Evolutionary conservation across 2,888 invertebrate genomes (phyloP).

Genomic region (Drosophila anomalata): DNA sequence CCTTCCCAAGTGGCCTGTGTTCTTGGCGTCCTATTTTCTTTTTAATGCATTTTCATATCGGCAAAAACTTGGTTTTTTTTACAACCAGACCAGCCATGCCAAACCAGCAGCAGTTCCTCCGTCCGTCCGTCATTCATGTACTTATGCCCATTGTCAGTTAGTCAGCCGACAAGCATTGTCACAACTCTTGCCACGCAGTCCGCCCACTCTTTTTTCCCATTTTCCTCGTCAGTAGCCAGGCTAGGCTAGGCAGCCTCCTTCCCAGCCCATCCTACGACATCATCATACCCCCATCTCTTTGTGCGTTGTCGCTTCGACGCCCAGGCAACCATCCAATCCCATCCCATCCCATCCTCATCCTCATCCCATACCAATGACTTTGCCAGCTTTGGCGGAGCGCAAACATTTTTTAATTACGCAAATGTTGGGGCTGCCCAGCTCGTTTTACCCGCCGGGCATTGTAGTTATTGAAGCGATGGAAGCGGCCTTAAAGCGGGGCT

Average conservation of each 20-base stretch:
- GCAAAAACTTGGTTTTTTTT: slow-evolving; percentile 66
- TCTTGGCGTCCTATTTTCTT: slow-evolving; percentile 18
- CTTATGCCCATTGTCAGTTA: slow-evolving; percentile 72
- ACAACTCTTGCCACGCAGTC: slow-evolving; percentile 74
- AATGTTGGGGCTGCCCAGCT: slow-evolving; percentile 71
- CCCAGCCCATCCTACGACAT: slow-evolving; percentile 4
- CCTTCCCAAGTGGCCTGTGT: slow-evolving; percentile 36
- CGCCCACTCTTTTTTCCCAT: slow-evolving; percentile 33
- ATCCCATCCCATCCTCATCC: slow-evolving; percentile 33
- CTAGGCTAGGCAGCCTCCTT: slow-evolving; percentile 15
- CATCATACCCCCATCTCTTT: slow-evolving; percentile 37
- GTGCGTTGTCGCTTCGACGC: slow-evolving; percentile 68
- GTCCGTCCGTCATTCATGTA: slow-evolving; percentile 52
- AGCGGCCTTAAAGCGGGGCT: slow-evolving; percentile 43
- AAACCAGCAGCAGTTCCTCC: slow-evolving; percentile 15
- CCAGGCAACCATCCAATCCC: slow-evolving; percentile 56
- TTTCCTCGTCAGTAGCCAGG: slow-evolving; percentile 19
- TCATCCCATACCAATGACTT: slow-evolving; percentile 53
- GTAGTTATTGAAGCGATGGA: slow-evolving; percentile 70
- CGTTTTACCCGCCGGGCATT: slow-evolving; percentile 54
- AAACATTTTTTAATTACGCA: slow-evolving; percentile 81
- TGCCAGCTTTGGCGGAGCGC: slow-evolving; percentile 68
- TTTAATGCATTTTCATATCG: slow-evolving; percentile 75
- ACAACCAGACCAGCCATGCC: slow-evolving; percentile 49
- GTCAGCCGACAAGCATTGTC: slow-evolving; percentile 78